Evolutionary conservation across 2,113 vertebrate genomes (phyloP).

Genomic region (Isurus oxyrinchus): DNA sequence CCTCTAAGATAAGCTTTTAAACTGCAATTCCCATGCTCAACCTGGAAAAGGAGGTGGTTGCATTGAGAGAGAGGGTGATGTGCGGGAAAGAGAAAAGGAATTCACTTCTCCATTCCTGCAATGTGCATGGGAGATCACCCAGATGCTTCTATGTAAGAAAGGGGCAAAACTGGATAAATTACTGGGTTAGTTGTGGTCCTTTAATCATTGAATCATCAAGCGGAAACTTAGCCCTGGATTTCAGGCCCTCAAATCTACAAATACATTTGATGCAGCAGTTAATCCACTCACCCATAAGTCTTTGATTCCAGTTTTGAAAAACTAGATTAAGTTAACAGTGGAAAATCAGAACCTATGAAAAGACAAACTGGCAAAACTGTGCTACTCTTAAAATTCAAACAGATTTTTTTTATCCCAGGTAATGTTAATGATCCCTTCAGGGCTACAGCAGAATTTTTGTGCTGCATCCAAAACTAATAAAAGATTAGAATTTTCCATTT

Average conservation of each 20-base stretch:
- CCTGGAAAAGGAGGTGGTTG: not conserved
- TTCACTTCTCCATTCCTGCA: not conserved
- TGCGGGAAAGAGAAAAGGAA: not conserved
- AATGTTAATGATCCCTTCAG: constrained; percentile 29
- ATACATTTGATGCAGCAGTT: not conserved
- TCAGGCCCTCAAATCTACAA: not conserved
- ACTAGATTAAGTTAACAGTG: not conserved
- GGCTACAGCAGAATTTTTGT: constrained; percentile 13
- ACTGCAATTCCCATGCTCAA: not conserved
- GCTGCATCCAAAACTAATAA: constrained; percentile 31
- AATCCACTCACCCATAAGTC: not conserved
- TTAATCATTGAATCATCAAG: not conserved
- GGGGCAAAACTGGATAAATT: not conserved
- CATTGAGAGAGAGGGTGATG: not conserved
- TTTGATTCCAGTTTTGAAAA: not conserved
- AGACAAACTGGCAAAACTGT: not conserved
- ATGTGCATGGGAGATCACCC: not conserved
- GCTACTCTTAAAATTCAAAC: constrained; percentile 23
- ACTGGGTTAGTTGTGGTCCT: not conserved
- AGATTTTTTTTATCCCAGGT: constrained; percentile 25
- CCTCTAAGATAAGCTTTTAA: not conserved
- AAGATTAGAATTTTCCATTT: constrained; percentile 36
- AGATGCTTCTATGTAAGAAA: not conserved
- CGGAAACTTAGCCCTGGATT: not conserved
- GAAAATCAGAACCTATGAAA: not conserved